phyloP scores from a whole-genome alignment of 1,140 invertebrate genomes.

The Brachionus angularis region DNA sequence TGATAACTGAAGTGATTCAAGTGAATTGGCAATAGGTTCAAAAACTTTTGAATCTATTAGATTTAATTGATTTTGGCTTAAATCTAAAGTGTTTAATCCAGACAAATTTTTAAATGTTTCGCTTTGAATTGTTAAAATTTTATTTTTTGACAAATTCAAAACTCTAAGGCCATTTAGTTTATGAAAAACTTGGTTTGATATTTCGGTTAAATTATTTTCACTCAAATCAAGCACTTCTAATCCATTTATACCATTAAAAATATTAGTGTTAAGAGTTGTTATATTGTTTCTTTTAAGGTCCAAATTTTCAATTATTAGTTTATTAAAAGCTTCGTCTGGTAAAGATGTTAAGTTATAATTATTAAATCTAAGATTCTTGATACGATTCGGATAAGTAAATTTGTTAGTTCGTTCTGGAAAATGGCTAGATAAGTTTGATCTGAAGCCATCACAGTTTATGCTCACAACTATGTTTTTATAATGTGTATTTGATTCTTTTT shows the following conservation, averaged over 20 bases:
- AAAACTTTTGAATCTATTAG: background rate
- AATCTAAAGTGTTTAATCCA: background rate
- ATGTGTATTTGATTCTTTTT: constrained; percentile 14
- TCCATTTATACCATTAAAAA: background rate
- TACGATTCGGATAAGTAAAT: background rate
- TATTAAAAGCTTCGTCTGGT: background rate
- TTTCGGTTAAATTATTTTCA: background rate
- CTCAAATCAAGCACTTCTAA: background rate
- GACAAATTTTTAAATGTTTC: background rate
- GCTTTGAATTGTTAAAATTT: background rate
- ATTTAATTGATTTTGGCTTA: background rate
- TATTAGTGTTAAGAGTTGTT: background rate
- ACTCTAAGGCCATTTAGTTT: background rate
- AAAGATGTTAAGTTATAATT: background rate
- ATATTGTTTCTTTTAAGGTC: background rate
- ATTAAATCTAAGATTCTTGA: constrained; percentile 5
- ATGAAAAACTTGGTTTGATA: background rate
- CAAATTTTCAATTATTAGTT: constrained; percentile 10
- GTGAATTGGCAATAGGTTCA: background rate
- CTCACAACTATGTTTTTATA: constrained; percentile 12
- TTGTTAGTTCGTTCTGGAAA: background rate
- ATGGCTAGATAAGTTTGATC: background rate
- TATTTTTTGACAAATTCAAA: constrained; percentile 10
- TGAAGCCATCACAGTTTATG: constrained; percentile 11
- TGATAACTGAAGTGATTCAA: background rate